Percentiles rank a stretch among this genome's conserved stretches.
Evolutionary conservation across 2,113 vertebrate species (phyloP).

Genomic region (Pycnonotus jocosus): DNA sequence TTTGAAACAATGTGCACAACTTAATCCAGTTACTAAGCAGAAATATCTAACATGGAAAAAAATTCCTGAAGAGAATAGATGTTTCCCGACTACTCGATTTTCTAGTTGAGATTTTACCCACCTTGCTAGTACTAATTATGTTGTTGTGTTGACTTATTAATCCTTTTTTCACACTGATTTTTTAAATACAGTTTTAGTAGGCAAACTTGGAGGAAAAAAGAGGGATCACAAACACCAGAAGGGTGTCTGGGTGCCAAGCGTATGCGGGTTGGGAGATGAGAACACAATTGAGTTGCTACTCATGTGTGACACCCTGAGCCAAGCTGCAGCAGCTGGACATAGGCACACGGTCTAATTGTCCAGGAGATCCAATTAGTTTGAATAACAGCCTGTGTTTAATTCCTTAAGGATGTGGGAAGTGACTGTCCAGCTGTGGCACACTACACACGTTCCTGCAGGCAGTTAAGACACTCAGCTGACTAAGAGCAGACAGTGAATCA

Average conservation of each 20-base stretch:
- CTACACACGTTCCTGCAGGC: rapidly evolving
- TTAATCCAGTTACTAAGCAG: background rate
- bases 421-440: rapidly evolving
- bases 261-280: rapidly evolving
- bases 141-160: background rate
- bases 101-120: background rate
- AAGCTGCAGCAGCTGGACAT: background rate
- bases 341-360: background rate
- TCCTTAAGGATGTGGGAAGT: background rate
- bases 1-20: background rate
- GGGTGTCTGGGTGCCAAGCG: background rate
- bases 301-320: background rate
- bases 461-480: background rate
- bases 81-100: background rate
- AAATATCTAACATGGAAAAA: background rate
- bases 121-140: background rate
- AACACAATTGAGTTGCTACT: background rate
- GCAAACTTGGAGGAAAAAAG: background rate
- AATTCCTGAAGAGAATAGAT: background rate
- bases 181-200: background rate
- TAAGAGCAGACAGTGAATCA: background rate
- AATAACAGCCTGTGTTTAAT: background rate
- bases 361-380: background rate
- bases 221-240: background rate
- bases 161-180: background rate